These are phyloP conservation scores for Macrostomum cliftonense DNA, from an alignment of 2,888 invertebrate genomes.

Conservation along the genomic window DNA sequence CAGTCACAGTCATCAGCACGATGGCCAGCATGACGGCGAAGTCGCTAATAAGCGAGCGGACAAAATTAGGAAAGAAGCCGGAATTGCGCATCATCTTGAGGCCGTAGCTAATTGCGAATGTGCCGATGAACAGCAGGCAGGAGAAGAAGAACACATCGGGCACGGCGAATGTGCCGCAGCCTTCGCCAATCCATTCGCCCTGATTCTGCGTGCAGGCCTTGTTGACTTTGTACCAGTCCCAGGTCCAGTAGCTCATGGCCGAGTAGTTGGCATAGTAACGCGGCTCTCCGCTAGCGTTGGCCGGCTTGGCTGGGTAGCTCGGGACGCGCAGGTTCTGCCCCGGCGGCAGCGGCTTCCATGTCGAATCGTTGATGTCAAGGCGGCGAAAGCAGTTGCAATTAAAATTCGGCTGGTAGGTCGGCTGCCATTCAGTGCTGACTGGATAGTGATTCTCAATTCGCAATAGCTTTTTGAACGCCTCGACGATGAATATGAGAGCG, in stretches of 20 bases:
- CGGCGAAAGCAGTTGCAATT: not conserved
- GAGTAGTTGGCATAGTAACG: too few species aligned
- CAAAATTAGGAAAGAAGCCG: constrained; percentile 62
- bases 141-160: constrained; percentile 82
- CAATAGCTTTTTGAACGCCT: constrained; percentile 82
- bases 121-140: constrained; percentile 69
- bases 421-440: not conserved
- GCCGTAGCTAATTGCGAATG: constrained; percentile 66
- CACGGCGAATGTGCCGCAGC: constrained; percentile 5
- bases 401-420: not conserved
- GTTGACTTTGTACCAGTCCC: too few species aligned
- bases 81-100: constrained; percentile 81
- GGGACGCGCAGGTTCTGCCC: too few species aligned
- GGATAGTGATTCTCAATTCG: constrained; percentile 52
- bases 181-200: too few species aligned
- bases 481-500: constrained; percentile 90
- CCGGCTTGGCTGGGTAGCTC: too few species aligned
- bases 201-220: too few species aligned
- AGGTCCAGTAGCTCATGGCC: too few species aligned
- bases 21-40: constrained; percentile 88
- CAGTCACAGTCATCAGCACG: constrained; percentile 63
- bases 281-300: too few species aligned
- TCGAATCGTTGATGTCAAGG: not conserved
- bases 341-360: too few species aligned
- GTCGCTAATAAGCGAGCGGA: constrained; percentile 69